Evolutionary conservation across 2,113 vertebrate species (phyloP), one percentile per base, ranked within the genome.

Genomic region (Electrona antarctica): DNA sequence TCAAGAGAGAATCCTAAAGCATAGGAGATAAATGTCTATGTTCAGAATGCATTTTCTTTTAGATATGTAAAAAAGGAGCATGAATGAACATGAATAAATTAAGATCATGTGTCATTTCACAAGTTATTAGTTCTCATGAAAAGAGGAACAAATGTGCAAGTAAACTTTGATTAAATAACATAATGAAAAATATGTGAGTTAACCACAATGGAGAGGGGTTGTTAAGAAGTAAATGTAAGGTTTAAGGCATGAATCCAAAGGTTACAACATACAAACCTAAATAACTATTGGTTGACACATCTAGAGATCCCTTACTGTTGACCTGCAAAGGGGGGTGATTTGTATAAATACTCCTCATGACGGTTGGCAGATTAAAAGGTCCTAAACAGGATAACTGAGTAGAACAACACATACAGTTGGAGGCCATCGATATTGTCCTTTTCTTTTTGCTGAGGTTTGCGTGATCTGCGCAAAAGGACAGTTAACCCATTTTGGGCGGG

Each of bases 1-100:
- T 98, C 98, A 69, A 99, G 79, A 69, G 97, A 98, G 86, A 99
- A 99, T 60, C 98, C 98, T 99, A 80, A 56, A 71, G 81, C 71
- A 74, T 1, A 3, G 73, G n/a, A 65, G 2, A 74, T 4, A 33
- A 2, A 41, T 41, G 1, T 41, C 2, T 41, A 41, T 41, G 33
- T 41, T 41, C 33, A 41, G 33, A 41, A 41, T 41, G 33, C 33
- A 6, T 41, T 21, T 21, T 41, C 33, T 41, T 41, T 41, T 62
- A 46, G 15, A 64, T 28, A 49, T 9, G 15, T 64, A 15, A 64
- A 33, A 21, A 7, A 21, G 10, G 14, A 10, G 49, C 28, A 21
- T 64, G 60, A n/a, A 50, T 11, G 33, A 49, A 64, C 15, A 64
- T 4, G 14, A 11, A 28, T 41, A 41, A 41, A 41, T 6, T 41